Base-by-base conservation (phyloP, 2,113 vertebrate species). In the Entomyzon cyanotis region DNA sequence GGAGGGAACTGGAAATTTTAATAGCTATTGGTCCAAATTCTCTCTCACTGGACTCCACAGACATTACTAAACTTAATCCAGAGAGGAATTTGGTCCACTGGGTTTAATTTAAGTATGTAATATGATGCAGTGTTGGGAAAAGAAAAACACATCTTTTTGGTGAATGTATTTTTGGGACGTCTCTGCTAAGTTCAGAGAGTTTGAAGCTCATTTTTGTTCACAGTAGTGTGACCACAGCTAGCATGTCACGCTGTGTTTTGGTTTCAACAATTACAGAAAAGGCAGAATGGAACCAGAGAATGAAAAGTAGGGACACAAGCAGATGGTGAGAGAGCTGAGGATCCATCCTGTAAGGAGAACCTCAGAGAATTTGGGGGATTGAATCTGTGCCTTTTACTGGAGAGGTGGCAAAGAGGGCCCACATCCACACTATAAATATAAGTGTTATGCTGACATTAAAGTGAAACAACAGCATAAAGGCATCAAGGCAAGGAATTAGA, bases 61-160 rank as follows among this genome's bases (percentile, higher is more conserved):
- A 63, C 52, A 80, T 89, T 94, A 85, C 75, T 85, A 70, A 90
- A 91, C 65, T 90, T 91, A 92, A 89, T 95, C 71, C 88, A 76
- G 62, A 68, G 70, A 87, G 92, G 82, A 94, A 94, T 94, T 84
- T 71, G 58, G 77, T 79, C 83, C 47, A 50, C 64, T 74, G 92
- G 79, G 79, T 93, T 97, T 93, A 88, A 86, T 82, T 95, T 91
- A 89, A 86, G 81, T 58, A 50, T 60, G 85, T 62, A 93, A 90
- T 79, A 60, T 39, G 50, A 94, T 64, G 64, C 80, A 82, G 67
- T 71, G 63, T 68, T 84, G 60, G 49, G 58, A 39, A 30, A 67
- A 71, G 59, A 76, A 55, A 44, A 52, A 31, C 11, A 64, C 33
- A 44, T 96, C 74, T 90, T 49, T 92, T 95, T 89, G 55, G 60